These are phyloP conservation scores for Anser cygnoides DNA, from an alignment of 2,113 vertebrate species.

Conservation along the genomic window DNA sequence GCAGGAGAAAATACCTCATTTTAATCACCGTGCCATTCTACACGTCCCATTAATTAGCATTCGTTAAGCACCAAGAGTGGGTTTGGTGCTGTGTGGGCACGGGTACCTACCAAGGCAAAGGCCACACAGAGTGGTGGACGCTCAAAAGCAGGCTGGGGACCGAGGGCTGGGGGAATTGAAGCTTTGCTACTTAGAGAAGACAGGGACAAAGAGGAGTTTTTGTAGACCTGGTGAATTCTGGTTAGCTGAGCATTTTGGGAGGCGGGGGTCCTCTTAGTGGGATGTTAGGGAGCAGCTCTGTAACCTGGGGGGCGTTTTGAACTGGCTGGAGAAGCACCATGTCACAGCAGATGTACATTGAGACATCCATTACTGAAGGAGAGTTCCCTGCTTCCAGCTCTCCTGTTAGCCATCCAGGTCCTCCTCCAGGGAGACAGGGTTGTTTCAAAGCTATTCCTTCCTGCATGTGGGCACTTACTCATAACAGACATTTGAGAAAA, in stretches of 20 bases:
- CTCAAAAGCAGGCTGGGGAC: neutral
- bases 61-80: neutral
- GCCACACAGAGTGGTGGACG: neutral
- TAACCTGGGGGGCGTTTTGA: neutral
- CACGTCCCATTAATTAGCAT: neutral
- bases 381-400: neutral
- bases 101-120: neutral
- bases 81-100: neutral
- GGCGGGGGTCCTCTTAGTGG: neutral
- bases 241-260: neutral
- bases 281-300: neutral
- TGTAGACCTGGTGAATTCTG: neutral
- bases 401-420: neutral
- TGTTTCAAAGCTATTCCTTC: neutral
- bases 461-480: neutral
- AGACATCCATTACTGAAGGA: neutral
- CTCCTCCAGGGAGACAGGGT: neutral
- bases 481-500: neutral
- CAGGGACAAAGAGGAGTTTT: neutral
- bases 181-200: neutral
- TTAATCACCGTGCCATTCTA: neutral
- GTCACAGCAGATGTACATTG: neutral
- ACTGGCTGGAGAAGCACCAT: neutral
- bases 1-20: slow-evolving; percentile 31
- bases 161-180: neutral